phyloP scores from a whole-genome alignment of 2,888 invertebrate species.

The Rhogogaster chlorosoma region DNA sequence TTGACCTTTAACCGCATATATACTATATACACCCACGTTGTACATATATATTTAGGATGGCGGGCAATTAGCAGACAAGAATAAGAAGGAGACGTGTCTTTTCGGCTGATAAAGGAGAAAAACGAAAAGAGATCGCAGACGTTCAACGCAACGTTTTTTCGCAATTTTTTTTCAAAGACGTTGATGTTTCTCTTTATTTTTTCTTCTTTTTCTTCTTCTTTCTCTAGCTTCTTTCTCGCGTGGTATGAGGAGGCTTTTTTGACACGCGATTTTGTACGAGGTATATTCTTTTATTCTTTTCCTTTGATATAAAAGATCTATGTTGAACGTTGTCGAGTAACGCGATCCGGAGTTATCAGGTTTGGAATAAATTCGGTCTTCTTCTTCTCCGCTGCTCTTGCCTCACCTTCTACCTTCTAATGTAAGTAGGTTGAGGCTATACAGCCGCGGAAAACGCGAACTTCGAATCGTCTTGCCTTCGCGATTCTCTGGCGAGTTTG shows the following conservation, averaged over 20 bases:
- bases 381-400: not conserved
- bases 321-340: not conserved
- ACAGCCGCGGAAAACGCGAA: not conserved
- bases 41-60: not conserved
- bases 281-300: not conserved
- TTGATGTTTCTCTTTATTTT: not conserved
- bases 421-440: not conserved
- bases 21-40: not conserved
- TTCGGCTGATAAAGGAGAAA: not conserved
- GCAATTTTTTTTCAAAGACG: too few relatives aligned
- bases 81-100: not conserved
- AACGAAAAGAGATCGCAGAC: not conserved
- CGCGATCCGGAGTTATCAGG: not conserved
- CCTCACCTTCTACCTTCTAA: not conserved
- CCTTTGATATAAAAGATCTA: not conserved
- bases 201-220: not conserved
- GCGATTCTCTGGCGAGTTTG: not conserved
- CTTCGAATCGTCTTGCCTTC: not conserved
- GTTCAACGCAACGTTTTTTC: too few relatives aligned
- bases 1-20: not conserved
- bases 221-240: too few relatives aligned
- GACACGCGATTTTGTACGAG: not conserved
- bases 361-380: not conserved
- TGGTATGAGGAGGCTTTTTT: not conserved
- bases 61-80: not conserved